phyloP scores from a whole-genome alignment of 2,797 vertebrate species.

The Pelobates cultripes region DNA sequence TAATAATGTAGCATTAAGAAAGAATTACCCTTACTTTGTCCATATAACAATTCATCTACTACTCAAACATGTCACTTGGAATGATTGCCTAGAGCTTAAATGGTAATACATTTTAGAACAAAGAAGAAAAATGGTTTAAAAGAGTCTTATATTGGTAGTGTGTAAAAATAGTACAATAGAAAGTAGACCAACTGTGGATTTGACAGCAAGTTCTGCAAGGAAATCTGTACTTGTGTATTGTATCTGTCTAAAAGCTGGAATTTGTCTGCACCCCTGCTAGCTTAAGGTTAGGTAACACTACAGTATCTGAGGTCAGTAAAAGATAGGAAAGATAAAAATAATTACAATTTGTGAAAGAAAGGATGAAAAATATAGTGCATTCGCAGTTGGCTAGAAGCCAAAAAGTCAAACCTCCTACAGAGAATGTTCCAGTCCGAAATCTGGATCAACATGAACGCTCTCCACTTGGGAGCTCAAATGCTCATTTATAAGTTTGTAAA shows the following conservation, averaged over 20 bases:
- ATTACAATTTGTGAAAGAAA: slow-evolving; percentile 38
- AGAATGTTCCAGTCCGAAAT: slow-evolving; percentile 21
- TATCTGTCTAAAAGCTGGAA: slow-evolving; percentile 48
- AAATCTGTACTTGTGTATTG: slow-evolving; percentile 47
- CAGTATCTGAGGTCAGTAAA: slow-evolving; percentile 41
- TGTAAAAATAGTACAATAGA: slow-evolving; percentile 52
- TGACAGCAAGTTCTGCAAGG: slow-evolving; percentile 50
- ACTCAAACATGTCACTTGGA: slow-evolving; percentile 33
- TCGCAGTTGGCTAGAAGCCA: slow-evolving; percentile 22
- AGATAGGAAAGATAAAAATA: slow-evolving; percentile 44
- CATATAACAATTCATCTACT: slow-evolving; percentile 37
- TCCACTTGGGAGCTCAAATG: background rate
- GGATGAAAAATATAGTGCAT: slow-evolving; percentile 26
- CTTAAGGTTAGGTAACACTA: slow-evolving; percentile 46
- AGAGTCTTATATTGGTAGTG: slow-evolving; percentile 39
- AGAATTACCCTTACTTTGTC: slow-evolving; percentile 39
- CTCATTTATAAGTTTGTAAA: background rate
- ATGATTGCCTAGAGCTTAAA: slow-evolving; percentile 39
- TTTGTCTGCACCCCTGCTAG: slow-evolving; percentile 43
- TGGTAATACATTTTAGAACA: slow-evolving; percentile 44
- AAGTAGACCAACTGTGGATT: slow-evolving; percentile 50
- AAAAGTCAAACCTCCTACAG: slow-evolving; percentile 14
- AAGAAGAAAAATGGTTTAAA: slow-evolving; percentile 42
- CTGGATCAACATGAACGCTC: slow-evolving; percentile 17
- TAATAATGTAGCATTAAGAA: slow-evolving; percentile 30